Base-by-base conservation (phyloP, 2,113 vertebrate species). In the Chroicocephalus ridibundus region DNA sequence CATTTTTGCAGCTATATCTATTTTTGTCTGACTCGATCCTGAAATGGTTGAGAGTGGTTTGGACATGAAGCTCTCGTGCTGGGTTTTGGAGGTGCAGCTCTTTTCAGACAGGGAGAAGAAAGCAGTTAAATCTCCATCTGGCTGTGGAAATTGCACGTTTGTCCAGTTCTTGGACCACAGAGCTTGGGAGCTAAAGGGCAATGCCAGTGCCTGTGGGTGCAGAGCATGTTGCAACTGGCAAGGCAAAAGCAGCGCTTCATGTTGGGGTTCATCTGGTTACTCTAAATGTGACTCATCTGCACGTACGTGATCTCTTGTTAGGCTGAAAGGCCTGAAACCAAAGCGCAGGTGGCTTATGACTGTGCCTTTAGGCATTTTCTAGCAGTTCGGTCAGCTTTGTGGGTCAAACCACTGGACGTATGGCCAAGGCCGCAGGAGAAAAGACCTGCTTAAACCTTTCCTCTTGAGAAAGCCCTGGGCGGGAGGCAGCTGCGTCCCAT, bases 201-300 rank as follows among this genome's bases (percentile, higher is more conserved):
- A 55, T 60, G 61, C 69, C 49, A 60, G 15, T 34, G 61, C 65
- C 61, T 0, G 1, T 66, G 74, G 61, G 57, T 64, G 26, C 65
- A 62, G 34, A 74, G 79, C 96, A 14, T 36, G 96, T 91, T 85
- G 66, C 25, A 70, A 91, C 96, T 54, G 60, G 94, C 36, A 76
- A 85, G 54, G 75, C 3, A 5, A 72, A 82, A 82, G 66, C 58
- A 72, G 32, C 22, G 17, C 58, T 95, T 61, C 70, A 17, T 71
- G 61, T 40, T 51, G 74, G 57, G 47, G 61, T 89, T 94, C 94
- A 75, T 62, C 29, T 72, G 2, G 11, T 81, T 90, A 75, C 64
- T 82, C 91, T 52, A 93, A 78, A 52, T 8, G 60, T 96, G 94
- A 96, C 77, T 96, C 91, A 95, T 75, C 57, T 76, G 57, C 44